A percentile compares a stretch with the other conserved stretches of the same genome.
phyloP scores from a whole-genome alignment of 2,113 vertebrate genomes.

The Columba livia region DNA sequence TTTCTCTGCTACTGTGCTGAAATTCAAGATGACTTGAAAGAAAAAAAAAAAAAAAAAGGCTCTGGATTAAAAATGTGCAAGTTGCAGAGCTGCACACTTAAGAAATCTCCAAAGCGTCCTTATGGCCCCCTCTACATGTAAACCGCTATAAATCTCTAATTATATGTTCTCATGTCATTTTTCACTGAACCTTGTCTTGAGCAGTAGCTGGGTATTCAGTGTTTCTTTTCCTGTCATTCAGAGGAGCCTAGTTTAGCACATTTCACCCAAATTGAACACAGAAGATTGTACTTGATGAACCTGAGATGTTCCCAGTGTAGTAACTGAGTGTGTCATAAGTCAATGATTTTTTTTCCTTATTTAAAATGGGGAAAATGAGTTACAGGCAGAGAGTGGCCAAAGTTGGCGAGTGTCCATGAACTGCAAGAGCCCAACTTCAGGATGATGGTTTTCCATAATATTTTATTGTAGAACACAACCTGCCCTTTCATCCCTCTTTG shows the following conservation, averaged over 20 bases:
- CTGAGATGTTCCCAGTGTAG: neutral
- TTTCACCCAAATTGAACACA: neutral
- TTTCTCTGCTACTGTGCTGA: constrained; percentile 4
- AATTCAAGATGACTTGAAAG: neutral
- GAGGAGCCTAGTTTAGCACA: neutral
- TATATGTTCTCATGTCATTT: neutral
- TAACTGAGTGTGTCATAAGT: neutral
- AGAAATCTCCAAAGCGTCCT: neutral
- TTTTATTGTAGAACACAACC: neutral
- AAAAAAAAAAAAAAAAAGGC: neutral
- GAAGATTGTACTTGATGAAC: neutral
- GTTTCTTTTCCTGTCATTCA: neutral
- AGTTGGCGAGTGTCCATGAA: neutral
- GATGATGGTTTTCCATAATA: neutral
- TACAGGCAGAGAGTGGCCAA: neutral
- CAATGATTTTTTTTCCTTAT: neutral
- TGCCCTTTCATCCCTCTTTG: neutral
- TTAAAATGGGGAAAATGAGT: neutral
- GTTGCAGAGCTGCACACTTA: neutral
- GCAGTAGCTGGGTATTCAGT: neutral
- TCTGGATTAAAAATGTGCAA: constrained; percentile 8
- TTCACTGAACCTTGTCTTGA: neutral
- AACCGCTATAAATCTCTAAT: constrained; percentile 4
- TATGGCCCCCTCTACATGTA: neutral
- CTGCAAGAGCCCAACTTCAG: neutral